A percentile compares a stretch with the other conserved stretches of the same genome.
Conservation (phyloP, 2,888 invertebrate species). For the Caenorhabditis uteleia region DNA sequence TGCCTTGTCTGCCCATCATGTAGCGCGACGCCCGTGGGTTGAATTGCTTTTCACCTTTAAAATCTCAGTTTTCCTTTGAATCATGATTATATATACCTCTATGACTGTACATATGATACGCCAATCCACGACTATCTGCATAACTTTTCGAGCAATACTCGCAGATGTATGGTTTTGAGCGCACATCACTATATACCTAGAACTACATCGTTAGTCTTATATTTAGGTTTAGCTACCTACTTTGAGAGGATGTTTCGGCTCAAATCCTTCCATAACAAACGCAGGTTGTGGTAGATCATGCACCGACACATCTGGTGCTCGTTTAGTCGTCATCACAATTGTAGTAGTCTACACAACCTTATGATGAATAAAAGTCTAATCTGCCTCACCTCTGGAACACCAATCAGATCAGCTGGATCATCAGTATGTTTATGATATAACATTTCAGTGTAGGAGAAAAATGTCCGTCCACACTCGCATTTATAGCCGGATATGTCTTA, state of each 20-base stretch:
- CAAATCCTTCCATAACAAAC: conserved; percentile 61
- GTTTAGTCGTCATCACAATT: conserved; percentile 21
- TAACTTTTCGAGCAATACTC: conserved; percentile 69
- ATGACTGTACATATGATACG: conserved; percentile 67
- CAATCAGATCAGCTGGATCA: conserved; percentile 46
- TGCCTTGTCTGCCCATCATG: conserved; percentile 62
- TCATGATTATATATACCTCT: conserved; percentile 29
- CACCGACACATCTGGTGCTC: conserved; percentile 24
- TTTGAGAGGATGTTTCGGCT: conserved; percentile 63
- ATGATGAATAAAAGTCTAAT: neutral
- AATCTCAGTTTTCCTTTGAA: neutral
- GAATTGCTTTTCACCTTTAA: conserved; percentile 61
- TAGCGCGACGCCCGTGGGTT: conserved; percentile 67
- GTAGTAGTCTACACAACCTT: conserved; percentile 18
- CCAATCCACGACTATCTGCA: conserved; percentile 61
- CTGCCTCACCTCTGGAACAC: conserved; percentile 25
- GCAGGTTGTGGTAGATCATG: conserved; percentile 64
- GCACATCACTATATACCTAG: conserved; percentile 63
- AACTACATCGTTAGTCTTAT: conserved; percentile 2
- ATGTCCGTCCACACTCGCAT: conserved; percentile 68
- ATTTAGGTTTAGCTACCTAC: conserved; percentile 3
- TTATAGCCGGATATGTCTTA: conserved; percentile 65
- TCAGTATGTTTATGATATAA: conserved; percentile 68
- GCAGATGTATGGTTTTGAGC: conserved; percentile 68
- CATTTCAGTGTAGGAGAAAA: conserved; percentile 68